Percentiles rank a stretch among this genome's conserved stretches.
Conservation (phyloP, 2,888 invertebrate genomes). For the Pristionchus fissidentatus region DNA sequence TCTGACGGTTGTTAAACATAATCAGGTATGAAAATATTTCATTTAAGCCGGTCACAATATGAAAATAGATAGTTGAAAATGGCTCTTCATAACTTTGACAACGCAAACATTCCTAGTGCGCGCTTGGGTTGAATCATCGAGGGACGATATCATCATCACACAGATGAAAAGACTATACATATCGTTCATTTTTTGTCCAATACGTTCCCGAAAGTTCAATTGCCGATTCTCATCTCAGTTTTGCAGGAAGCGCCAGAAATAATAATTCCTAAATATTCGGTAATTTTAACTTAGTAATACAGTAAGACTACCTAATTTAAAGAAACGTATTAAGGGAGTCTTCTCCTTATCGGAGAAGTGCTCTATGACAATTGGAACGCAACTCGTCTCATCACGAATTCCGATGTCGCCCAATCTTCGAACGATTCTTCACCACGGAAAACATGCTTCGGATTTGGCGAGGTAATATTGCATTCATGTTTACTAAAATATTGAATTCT, state of each 20-base stretch:
- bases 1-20: constrained; percentile 3
- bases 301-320: too few species aligned
- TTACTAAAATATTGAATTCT: background rate
- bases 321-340: constrained; percentile 39
- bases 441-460: background rate
- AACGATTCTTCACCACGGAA: constrained; percentile 15
- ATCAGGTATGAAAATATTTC: background rate
- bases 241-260: background rate
- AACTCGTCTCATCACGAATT: constrained; percentile 29
- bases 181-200: background rate
- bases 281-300: too few species aligned
- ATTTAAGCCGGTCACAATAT: background rate
- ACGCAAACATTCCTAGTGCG: too few species aligned
- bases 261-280: too few species aligned
- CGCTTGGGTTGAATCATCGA: constrained; percentile 9
- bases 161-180: background rate
- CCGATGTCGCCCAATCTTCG: constrained; percentile 22
- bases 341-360: constrained; percentile 65
- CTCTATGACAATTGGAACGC: constrained; percentile 55
- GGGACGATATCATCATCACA: background rate
- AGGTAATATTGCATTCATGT: background rate
- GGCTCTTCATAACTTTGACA: background rate
- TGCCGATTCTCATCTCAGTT: background rate
- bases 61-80: background rate
- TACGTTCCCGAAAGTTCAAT: too few species aligned